A percentile compares a stretch with the other conserved stretches of the same genome.
Evolutionary conservation across 2,797 vertebrate species (phyloP).

Genomic region (Coregonus suidteri): DNA sequence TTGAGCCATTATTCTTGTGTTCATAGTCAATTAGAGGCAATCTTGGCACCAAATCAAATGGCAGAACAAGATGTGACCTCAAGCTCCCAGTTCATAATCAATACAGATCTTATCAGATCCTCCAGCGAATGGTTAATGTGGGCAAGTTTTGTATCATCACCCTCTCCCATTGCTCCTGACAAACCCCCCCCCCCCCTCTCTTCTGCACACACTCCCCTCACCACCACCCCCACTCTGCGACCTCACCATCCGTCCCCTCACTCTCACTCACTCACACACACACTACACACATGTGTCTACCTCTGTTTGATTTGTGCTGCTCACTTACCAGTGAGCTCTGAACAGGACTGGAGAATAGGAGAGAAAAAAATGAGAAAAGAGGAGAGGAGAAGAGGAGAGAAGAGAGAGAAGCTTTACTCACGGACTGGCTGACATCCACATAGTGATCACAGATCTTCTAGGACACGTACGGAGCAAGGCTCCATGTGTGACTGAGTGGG

Average conservation of each 20-base stretch:
- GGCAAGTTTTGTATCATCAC: slow-evolving; percentile 58
- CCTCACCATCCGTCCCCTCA: background rate
- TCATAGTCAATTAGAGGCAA: background rate
- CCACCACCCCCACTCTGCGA: background rate
- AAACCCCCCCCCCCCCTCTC: background rate
- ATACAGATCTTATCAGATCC: slow-evolving; percentile 57
- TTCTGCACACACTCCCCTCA: background rate
- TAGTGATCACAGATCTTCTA: slow-evolving; percentile 31
- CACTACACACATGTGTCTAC: background rate
- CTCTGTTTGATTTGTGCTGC: slow-evolving; percentile 36
- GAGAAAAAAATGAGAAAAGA: background rate
- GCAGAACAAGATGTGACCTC: slow-evolving; percentile 62
- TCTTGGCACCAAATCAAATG: slow-evolving; percentile 23
- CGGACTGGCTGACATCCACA: slow-evolving; percentile 59
- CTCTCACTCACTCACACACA: background rate
- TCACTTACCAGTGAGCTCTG: slow-evolving; percentile 40
- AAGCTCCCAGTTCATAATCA: slow-evolving; percentile 33
- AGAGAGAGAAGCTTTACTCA: slow-evolving; percentile 34
- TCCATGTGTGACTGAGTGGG: slow-evolving; percentile 48
- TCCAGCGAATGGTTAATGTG: slow-evolving; percentile 50
- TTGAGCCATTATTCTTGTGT: background rate
- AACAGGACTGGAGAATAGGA: slow-evolving; percentile 31
- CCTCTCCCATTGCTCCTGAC: slow-evolving; percentile 29
- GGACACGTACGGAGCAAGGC: slow-evolving; percentile 37
- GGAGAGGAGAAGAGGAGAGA: slow-evolving; percentile 10